phyloP scores from a whole-genome alignment of 2,888 invertebrate species.

The Agrochola macilenta region DNA sequence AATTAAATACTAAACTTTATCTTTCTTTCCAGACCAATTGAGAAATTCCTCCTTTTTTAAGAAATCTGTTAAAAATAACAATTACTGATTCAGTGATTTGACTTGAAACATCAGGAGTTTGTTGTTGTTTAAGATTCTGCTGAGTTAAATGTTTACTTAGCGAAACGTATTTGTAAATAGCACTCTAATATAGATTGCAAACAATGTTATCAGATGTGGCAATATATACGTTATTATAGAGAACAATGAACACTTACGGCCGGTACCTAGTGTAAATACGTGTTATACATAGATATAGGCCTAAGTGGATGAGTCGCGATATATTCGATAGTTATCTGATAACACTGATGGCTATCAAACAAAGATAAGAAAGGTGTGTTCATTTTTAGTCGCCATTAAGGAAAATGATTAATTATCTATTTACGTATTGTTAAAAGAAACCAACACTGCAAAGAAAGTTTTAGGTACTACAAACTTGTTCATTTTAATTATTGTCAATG shows the following conservation, averaged over 20 bases:
- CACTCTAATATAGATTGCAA: slow-evolving; percentile 56
- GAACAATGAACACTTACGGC: slow-evolving; percentile 57
- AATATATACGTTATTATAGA: slow-evolving; percentile 46
- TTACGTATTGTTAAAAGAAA: slow-evolving; percentile 24
- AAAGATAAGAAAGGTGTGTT: slow-evolving; percentile 50
- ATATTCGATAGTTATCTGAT: slow-evolving; percentile 37
- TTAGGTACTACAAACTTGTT: slow-evolving; percentile 18
- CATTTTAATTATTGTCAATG: slow-evolving; percentile 25
- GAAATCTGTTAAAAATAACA: neutral
- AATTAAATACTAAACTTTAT: no score
- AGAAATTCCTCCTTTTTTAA: no score
- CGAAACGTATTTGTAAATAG: slow-evolving; percentile 53
- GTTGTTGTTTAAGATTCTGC: slow-evolving; percentile 45
- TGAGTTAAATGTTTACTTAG: slow-evolving; percentile 47
- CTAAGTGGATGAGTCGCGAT: slow-evolving; percentile 48
- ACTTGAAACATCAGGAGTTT: slow-evolving; percentile 25
- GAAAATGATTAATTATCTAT: slow-evolving; percentile 36
- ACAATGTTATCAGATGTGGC: slow-evolving; percentile 48
- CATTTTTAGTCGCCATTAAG: slow-evolving; percentile 37
- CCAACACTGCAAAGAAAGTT: slow-evolving; percentile 3
- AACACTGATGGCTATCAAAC: slow-evolving; percentile 55
- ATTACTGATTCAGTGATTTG: slow-evolving; percentile 1
- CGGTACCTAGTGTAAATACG: slow-evolving; percentile 34
- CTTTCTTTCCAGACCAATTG: no score
- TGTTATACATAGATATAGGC: slow-evolving; percentile 46